Evolutionary conservation across 2,888 invertebrate genomes (phyloP).

Genomic region (Nomada lathburiana): DNA sequence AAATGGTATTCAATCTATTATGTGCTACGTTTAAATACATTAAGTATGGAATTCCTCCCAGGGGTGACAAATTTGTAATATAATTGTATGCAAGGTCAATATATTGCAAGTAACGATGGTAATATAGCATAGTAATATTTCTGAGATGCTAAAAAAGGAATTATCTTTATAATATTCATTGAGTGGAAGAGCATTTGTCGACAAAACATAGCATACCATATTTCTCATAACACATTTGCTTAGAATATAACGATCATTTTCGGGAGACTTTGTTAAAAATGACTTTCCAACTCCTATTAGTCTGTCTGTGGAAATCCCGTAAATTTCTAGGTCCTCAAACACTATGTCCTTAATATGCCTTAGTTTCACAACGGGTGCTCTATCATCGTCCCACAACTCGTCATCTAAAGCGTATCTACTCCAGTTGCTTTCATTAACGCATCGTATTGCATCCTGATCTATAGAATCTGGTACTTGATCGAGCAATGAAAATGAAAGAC

Average conservation of each 20-base stretch:
- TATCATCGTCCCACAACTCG: conserved; percentile 71
- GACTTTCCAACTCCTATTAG: conserved; percentile 85
- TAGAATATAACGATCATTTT: conserved; percentile 85
- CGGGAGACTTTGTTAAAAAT: conserved; percentile 86
- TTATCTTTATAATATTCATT: neutral
- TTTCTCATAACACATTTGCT: conserved; percentile 86
- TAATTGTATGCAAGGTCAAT: conserved; percentile 87
- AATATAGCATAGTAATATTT: conserved; percentile 85
- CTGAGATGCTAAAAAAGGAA: conserved; percentile 79
- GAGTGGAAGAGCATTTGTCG: neutral
- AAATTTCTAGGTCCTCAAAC: conserved; percentile 74
- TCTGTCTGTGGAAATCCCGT: conserved; percentile 86
- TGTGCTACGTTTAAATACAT: conserved; percentile 86
- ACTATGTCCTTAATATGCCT: conserved; percentile 45
- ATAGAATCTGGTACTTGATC: conserved; percentile 13
- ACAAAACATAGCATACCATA: conserved; percentile 70
- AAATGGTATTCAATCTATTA: conserved; percentile 85
- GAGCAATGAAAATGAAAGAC: conserved; percentile 21
- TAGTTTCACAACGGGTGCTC: conserved; percentile 68
- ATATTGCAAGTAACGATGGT: conserved; percentile 87
- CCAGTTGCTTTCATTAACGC: conserved; percentile 71
- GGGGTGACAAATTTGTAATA: conserved; percentile 85
- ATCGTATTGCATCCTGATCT: conserved; percentile 49
- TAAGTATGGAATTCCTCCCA: conserved; percentile 86
- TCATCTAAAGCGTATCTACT: conserved; percentile 67